phyloP scores from a whole-genome alignment of 2,113 vertebrate species.

The Sorex araneus region DNA sequence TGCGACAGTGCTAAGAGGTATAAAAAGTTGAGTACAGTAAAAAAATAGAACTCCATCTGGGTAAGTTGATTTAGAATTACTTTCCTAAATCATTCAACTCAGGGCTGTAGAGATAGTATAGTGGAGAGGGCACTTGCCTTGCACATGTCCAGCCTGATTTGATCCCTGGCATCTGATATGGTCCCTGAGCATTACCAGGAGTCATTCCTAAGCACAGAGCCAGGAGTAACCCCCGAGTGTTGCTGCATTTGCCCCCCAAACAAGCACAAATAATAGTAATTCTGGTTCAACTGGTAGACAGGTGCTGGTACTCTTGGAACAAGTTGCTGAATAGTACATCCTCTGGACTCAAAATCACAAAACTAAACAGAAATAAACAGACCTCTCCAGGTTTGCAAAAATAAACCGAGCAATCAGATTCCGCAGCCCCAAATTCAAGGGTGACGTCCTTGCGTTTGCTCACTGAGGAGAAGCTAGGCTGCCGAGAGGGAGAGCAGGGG shows the following conservation, averaged over 20 bases:
- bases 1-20: too few relatives aligned
- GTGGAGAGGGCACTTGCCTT: too few relatives aligned
- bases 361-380: not conserved
- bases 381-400: constrained; percentile 8
- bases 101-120: too few relatives aligned
- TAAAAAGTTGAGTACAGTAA: not conserved
- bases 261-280: too few relatives aligned
- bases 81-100: not conserved
- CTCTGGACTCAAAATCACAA: not conserved
- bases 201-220: too few relatives aligned
- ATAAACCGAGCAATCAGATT: not conserved
- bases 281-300: not conserved
- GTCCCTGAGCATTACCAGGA: too few relatives aligned
- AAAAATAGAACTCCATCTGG: not conserved
- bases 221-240: too few relatives aligned
- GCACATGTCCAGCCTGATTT: too few relatives aligned
- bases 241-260: too few relatives aligned
- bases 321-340: not conserved
- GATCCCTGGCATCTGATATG: too few relatives aligned
- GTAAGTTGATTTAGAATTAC: not conserved
- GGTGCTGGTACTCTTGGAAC: not conserved
- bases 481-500: not conserved
- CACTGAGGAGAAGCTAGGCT: constrained; percentile 24
- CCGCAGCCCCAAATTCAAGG: not conserved
- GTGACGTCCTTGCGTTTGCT: not conserved